Evolutionary conservation across 2,797 vertebrate species (phyloP), one percentile per base, ranked within the genome.

Genomic region (Pangasius sanitwongsei): DNA sequence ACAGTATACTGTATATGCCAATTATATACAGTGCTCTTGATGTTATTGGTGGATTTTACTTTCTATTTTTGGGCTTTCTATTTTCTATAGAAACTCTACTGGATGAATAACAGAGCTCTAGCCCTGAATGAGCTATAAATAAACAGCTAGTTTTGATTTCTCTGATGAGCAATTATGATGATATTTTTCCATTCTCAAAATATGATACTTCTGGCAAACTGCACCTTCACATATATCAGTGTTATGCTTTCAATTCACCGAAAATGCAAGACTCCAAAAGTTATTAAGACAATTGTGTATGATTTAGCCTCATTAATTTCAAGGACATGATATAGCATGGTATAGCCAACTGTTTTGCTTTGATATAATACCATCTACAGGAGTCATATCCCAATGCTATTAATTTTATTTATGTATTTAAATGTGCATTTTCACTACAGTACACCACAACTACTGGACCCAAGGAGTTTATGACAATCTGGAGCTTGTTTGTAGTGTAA

Each of bases 111-210:
- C 2, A 2, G 15, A 18, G 55, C 55, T 18, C 55, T 57, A 57
- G 6, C 55, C 77, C 77, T 34, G 50, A 81, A 81, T 57, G 53
- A 61, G 34, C 57, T 82, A 82, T 82, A 61, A 41, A 41, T 82
- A 82, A 28, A 82, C 78, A 37, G 20, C 9, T 41, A 61, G 80
- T 41, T 41, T 61, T 61, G 80, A 61, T 41, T 82, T 82, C 80
- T 61, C 80, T 41, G 12, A 82, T 41, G 57, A 41, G 31, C 20
- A 53, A 37, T 37, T 11, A 82, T 82, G 80, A 82, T 7, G 2
- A 82, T 13, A 61, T 25, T 61, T 82, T 61, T 61, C 80, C 57
- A 82, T 82, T 61, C 57, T 82, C 1, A 82, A 41, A 37, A 82
- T 11, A 18, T 34, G 77, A 55, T 12, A 37, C n/a, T 80, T 80